Percentiles rank a stretch among this genome's conserved stretches.
Evolutionary conservation across 2,797 vertebrate species (phyloP).

Genomic region (Pempheris klunzingeri): DNA sequence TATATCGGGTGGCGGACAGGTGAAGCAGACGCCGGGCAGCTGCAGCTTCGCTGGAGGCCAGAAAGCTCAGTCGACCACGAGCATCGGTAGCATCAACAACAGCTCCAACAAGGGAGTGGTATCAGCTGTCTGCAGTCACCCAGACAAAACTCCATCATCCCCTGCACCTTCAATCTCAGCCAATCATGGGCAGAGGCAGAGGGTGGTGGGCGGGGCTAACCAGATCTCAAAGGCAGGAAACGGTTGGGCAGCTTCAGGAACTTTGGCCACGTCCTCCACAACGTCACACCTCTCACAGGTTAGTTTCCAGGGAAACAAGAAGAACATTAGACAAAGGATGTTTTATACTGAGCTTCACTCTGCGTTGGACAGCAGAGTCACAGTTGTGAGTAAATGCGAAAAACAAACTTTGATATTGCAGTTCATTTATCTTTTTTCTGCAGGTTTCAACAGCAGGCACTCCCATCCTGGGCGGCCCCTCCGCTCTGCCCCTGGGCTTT

Average conservation of each 20-base stretch:
- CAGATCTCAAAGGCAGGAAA: slow-evolving; percentile 81
- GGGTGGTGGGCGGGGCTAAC: slow-evolving; percentile 72
- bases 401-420: neutral
- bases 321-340: neutral
- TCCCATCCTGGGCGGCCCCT: slow-evolving; percentile 90
- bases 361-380: neutral
- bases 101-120: slow-evolving; percentile 55
- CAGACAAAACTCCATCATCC: slow-evolving; percentile 69
- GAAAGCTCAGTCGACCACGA: slow-evolving; percentile 66
- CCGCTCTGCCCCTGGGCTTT: slow-evolving; percentile 94
- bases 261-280: slow-evolving; percentile 77
- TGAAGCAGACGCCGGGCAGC: slow-evolving; percentile 68
- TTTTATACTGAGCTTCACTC: neutral
- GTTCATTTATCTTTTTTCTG: neutral
- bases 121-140: slow-evolving; percentile 55
- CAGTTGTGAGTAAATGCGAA: neutral
- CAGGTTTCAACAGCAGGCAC: slow-evolving; percentile 88
- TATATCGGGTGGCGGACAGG: slow-evolving; percentile 53
- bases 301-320: neutral
- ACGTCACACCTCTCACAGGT: slow-evolving; percentile 86
- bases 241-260: slow-evolving; percentile 75
- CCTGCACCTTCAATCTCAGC: slow-evolving; percentile 60
- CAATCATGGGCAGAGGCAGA: slow-evolving; percentile 82
- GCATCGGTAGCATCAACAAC: slow-evolving; percentile 63
- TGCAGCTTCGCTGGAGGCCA: slow-evolving; percentile 74